Evolutionary conservation across 1,140 invertebrate species (phyloP).

Genomic region (Heterodera carotae): DNA sequence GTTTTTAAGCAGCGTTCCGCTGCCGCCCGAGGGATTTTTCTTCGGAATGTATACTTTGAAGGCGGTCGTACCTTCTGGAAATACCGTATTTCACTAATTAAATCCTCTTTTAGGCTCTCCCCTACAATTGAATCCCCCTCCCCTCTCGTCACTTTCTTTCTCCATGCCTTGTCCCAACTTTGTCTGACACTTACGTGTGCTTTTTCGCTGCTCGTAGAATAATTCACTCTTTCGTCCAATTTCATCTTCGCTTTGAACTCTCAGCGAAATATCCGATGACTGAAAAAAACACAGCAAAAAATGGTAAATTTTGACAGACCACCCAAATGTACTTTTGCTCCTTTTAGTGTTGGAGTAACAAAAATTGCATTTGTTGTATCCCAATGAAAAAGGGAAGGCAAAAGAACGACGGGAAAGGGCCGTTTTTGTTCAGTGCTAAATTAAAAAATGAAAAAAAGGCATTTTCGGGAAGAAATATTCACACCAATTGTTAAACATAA

Average conservation of each 20-base stretch:
- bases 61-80: not conserved
- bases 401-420: conserved; percentile 7
- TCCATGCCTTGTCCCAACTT: no score
- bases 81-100: no score
- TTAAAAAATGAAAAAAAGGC: not conserved
- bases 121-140: no score
- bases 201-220: conserved; percentile 18
- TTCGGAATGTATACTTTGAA: conserved; percentile 14
- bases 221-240: conserved; percentile 10
- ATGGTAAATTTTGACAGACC: not conserved
- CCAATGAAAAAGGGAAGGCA: conserved; percentile 26
- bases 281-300: not conserved
- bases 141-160: no score
- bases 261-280: conserved; percentile 11
- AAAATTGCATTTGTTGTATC: conserved; percentile 13
- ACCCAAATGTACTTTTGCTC: not conserved
- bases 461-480: not conserved
- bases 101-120: not conserved
- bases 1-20: not conserved
- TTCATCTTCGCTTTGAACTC: conserved; percentile 13
- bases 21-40: conserved; percentile 12
- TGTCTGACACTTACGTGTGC: not conserved
- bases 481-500: not conserved
- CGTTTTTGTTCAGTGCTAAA: not conserved
- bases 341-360: not conserved